These are phyloP conservation scores for Pangasius mekongensis DNA, from an alignment of 2,797 vertebrate species.

Conservation along the genomic window DNA sequence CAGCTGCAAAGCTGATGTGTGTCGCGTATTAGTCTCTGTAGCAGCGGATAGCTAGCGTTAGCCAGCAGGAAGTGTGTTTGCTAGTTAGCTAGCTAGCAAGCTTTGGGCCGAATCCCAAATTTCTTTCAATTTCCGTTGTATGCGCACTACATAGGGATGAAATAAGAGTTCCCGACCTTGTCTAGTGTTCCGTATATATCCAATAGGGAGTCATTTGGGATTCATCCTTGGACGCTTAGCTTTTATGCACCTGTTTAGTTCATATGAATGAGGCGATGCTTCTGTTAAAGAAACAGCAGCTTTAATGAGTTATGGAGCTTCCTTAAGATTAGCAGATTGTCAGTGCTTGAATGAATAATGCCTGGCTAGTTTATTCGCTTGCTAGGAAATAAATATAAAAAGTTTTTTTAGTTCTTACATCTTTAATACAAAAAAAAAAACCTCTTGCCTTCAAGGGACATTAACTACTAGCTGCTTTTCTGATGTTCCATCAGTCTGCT, in stretches of 20 bases:
- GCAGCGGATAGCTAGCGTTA: constrained; percentile 19
- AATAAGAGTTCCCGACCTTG: background rate
- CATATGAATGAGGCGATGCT: background rate
- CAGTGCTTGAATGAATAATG: background rate
- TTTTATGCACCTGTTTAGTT: background rate
- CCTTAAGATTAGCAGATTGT: background rate
- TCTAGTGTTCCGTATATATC: background rate
- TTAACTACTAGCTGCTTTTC: background rate
- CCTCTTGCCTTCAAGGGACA: background rate
- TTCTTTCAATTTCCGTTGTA: background rate
- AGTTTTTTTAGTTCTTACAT: background rate
- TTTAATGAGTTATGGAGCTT: background rate
- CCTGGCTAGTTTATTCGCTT: background rate
- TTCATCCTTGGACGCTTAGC: background rate
- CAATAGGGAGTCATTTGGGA: background rate
- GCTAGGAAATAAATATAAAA: background rate
- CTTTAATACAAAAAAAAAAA: background rate
- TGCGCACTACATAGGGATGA: background rate
- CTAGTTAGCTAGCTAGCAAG: background rate
- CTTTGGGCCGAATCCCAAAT: constrained; percentile 6
- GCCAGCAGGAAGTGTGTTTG: constrained; percentile 31
- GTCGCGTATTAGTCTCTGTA: background rate
- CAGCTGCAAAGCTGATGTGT: background rate
- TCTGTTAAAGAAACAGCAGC: background rate
- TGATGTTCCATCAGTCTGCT: background rate